Percentiles rank a stretch among this genome's conserved stretches.
Evolutionary conservation across 2,888 invertebrate species (phyloP).

Genomic region (Oscheius sp.): DNA sequence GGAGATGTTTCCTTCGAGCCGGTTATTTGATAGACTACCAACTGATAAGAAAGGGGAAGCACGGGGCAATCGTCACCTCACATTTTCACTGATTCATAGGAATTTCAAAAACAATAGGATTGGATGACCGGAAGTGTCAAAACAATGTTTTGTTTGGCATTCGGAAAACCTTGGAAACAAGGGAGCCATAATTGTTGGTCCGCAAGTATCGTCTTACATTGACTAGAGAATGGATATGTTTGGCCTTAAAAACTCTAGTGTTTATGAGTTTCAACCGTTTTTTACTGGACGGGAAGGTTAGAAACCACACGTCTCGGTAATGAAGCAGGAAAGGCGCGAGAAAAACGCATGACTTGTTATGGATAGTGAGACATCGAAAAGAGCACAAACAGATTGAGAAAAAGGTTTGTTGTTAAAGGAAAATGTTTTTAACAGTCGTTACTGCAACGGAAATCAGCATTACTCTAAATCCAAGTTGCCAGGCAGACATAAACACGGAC

Average conservation of each 20-base stretch:
- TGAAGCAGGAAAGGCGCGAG: background rate
- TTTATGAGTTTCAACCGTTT: background rate
- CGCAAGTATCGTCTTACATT: conserved; percentile 1
- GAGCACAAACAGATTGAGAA: background rate
- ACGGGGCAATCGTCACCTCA: conserved; percentile 16
- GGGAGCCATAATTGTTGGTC: conserved; percentile 1
- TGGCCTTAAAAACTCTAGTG: background rate
- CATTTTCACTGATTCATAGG: background rate
- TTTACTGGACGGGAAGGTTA: background rate
- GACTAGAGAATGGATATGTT: conserved; percentile 1
- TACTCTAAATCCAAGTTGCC: conserved; percentile 1
- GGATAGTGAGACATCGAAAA: background rate
- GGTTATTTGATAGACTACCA: conserved; percentile 35
- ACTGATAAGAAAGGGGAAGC: conserved; percentile 26
- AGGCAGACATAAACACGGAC: conserved; percentile 30
- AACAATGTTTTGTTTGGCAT: background rate
- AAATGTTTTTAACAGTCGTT: background rate
- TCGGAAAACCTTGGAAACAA: background rate
- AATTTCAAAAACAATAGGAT: background rate
- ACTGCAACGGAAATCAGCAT: background rate
- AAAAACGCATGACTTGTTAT: conserved; percentile 14
- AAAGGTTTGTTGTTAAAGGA: background rate
- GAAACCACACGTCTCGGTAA: background rate
- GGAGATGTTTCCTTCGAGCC: conserved; percentile 22
- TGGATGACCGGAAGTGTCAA: conserved; percentile 4